Evolutionary conservation across 1,140 invertebrate genomes (phyloP).

Genomic region (Neoseiulus cucumeris): DNA sequence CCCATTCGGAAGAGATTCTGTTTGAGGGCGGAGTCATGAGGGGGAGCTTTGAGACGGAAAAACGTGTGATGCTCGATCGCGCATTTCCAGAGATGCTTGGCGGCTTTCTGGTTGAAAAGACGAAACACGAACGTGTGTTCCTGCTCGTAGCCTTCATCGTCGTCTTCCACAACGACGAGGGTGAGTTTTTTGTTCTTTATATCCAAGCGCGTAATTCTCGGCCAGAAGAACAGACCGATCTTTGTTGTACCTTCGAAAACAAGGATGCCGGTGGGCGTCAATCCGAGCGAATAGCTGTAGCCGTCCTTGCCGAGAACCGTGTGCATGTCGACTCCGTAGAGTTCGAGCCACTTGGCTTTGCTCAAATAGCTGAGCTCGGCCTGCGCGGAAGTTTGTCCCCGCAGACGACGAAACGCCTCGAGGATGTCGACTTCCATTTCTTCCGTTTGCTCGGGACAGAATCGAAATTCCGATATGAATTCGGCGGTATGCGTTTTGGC

Average conservation of each 20-base stretch:
- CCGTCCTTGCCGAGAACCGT: slow-evolving; percentile 72
- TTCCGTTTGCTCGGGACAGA: slow-evolving; percentile 75
- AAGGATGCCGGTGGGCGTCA: slow-evolving; percentile 91
- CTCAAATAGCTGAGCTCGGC: slow-evolving; percentile 52
- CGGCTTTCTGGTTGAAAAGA: slow-evolving; percentile 44
- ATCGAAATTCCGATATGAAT: slow-evolving; percentile 90
- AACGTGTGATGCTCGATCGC: slow-evolving; percentile 95
- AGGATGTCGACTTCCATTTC: slow-evolving; percentile 69
- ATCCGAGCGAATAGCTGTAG: slow-evolving; percentile 82
- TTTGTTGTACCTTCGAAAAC: slow-evolving; percentile 84
- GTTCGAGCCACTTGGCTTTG: slow-evolving; percentile 58
- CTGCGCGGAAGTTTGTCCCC: slow-evolving; percentile 32
- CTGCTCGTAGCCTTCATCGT: slow-evolving; percentile 73
- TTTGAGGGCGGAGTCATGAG: slow-evolving; percentile 22
- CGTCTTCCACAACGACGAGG: slow-evolving; percentile 83
- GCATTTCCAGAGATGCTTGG: slow-evolving; percentile 95
- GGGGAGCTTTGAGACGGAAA: slow-evolving; percentile 49
- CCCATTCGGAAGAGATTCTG: slow-evolving; percentile 32
- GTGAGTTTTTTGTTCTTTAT: slow-evolving; percentile 90
- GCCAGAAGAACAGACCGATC: slow-evolving; percentile 98
- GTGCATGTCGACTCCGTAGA: slow-evolving; percentile 62
- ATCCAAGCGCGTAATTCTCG: slow-evolving; percentile 82
- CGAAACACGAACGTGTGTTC: slow-evolving; percentile 80
- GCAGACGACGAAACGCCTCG: slow-evolving; percentile 39
- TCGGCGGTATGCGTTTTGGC: slow-evolving; percentile 61